These are phyloP conservation scores for Subanguina moxae DNA, from an alignment of 1,140 invertebrate genomes.

Conservation along the genomic window DNA sequence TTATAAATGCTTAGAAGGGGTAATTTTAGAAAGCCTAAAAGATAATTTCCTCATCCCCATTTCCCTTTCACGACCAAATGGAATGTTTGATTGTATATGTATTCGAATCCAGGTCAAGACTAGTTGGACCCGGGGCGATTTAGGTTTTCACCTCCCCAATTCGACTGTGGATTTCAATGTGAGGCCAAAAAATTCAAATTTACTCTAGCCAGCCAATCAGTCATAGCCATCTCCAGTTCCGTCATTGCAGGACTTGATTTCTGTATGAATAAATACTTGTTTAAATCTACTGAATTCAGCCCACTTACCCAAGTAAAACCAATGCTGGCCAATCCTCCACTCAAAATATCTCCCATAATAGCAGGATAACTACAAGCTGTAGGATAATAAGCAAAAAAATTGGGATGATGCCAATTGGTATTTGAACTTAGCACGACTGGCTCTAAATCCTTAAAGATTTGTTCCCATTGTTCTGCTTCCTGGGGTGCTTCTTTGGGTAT, in stretches of 20 bases:
- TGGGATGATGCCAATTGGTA: constrained; percentile 90
- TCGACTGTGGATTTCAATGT: too few relatives aligned
- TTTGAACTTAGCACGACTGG: constrained; percentile 65
- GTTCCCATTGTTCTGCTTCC: constrained; percentile 61
- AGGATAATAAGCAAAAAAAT: constrained; percentile 90
- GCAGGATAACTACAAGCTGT: constrained; percentile 88
- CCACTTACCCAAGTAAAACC: constrained; percentile 81
- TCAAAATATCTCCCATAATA: constrained; percentile 80
- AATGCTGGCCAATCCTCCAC: constrained; percentile 74
- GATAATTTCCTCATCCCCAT: too few relatives aligned
- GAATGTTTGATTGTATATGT: too few relatives aligned
- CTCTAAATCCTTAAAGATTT: constrained; percentile 65
- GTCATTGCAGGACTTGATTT: constrained; percentile 85
- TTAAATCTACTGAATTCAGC: not conserved
- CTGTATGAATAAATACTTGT: constrained; percentile 66
- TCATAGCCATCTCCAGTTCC: constrained; percentile 84
- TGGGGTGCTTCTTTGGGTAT: constrained; percentile 59
- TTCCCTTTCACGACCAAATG: too few relatives aligned
- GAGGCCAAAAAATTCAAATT: not conserved
- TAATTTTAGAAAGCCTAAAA: too few relatives aligned
- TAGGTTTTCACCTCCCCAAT: too few relatives aligned
- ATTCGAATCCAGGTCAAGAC: too few relatives aligned
- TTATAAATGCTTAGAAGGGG: too few relatives aligned
- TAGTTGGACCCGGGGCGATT: too few relatives aligned
- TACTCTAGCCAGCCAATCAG: constrained; percentile 86